A percentile compares a stretch with the other conserved stretches of the same genome.
Evolutionary conservation across 2,113 vertebrate genomes (phyloP).

Genomic region (Ictidomys tridecemlineatus): DNA sequence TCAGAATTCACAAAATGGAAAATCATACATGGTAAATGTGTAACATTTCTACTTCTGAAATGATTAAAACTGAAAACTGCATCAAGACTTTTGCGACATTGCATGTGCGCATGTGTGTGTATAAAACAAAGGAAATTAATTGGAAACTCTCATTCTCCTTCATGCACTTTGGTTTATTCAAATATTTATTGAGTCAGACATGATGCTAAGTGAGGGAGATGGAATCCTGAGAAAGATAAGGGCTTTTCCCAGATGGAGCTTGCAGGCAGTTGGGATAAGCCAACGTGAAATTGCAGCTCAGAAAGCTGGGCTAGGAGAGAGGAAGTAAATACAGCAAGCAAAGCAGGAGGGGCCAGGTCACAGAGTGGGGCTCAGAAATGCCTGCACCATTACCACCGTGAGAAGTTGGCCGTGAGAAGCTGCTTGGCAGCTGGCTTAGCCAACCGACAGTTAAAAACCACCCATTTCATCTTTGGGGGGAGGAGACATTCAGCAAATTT

Average conservation of each 20-base stretch:
- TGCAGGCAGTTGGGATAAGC: background rate
- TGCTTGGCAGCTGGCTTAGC: constrained; percentile 69
- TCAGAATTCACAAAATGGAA: constrained; percentile 28
- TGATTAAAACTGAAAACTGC: background rate
- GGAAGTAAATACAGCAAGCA: background rate
- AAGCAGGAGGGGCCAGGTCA: background rate
- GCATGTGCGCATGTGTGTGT: background rate
- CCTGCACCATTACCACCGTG: background rate
- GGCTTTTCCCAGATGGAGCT: background rate
- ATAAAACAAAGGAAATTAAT: background rate
- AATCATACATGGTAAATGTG: background rate
- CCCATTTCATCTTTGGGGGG: constrained; percentile 42
- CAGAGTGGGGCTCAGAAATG: background rate
- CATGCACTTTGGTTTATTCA: constrained; percentile 36
- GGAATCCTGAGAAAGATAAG: background rate
- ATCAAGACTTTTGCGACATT: background rate
- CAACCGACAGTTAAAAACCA: constrained; percentile 62
- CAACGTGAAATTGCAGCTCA: fast-evolving
- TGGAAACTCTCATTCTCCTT: constrained; percentile 5
- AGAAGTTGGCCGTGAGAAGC: constrained; percentile 25
- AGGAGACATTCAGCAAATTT: constrained; percentile 50
- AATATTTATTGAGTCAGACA: background rate
- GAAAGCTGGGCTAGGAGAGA: background rate
- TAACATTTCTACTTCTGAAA: constrained; percentile 26
- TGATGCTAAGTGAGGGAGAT: background rate